Conservation (phyloP, 2,113 vertebrate species). For the Oenanthe melanoleuca region DNA sequence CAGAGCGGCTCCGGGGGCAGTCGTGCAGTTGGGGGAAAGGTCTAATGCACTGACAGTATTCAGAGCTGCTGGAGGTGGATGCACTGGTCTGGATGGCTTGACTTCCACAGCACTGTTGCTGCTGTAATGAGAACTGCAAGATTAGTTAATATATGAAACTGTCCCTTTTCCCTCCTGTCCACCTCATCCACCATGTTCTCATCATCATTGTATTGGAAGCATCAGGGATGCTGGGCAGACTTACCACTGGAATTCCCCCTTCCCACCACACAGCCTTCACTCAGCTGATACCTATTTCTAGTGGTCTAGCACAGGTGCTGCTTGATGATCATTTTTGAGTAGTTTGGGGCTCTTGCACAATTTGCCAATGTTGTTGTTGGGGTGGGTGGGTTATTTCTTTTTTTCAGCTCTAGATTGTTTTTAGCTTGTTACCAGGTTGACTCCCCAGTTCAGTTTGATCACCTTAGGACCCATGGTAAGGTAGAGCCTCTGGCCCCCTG, state of each 20-base stretch:
- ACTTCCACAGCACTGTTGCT: slow-evolving; percentile 55
- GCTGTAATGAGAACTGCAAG: slow-evolving; percentile 57
- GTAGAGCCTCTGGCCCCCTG: not conserved
- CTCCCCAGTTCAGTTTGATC: not conserved
- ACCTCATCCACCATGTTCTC: not conserved
- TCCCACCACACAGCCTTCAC: not conserved
- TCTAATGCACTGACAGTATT: slow-evolving; percentile 48
- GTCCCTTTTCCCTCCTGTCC: not conserved
- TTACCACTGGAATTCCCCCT: slow-evolving; percentile 43
- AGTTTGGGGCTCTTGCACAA: slow-evolving; percentile 46
- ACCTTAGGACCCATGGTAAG: not conserved
- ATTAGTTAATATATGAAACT: slow-evolving; percentile 1
- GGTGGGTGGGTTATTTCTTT: not conserved
- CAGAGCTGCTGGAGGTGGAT: slow-evolving; percentile 57
- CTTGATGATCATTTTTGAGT: slow-evolving; percentile 38
- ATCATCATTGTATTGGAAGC: not conserved
- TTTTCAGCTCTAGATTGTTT: slow-evolving; percentile 12
- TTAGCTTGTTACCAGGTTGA: not conserved
- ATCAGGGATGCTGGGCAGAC: slow-evolving; percentile 31
- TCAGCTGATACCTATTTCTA: not conserved
- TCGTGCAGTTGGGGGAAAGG: not conserved
- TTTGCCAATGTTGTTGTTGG: slow-evolving; percentile 18
- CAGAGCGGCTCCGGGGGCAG: not conserved
- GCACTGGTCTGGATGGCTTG: slow-evolving; percentile 34
- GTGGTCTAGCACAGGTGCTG: slow-evolving; percentile 34